Conservation (phyloP, 2,888 invertebrate species). For the Scelioninae gen. 2 region DNA sequence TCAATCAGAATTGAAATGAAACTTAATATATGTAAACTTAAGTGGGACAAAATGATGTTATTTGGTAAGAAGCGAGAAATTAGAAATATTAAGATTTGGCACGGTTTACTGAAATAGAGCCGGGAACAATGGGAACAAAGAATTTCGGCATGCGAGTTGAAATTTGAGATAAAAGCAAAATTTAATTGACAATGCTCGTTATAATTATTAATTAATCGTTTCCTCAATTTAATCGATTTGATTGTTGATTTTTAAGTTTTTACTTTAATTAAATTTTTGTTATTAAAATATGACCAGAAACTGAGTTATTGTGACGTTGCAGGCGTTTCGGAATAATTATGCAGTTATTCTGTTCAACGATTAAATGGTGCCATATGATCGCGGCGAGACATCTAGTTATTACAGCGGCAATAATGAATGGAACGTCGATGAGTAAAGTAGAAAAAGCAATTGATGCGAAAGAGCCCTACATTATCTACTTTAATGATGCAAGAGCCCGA, state of each 20-base stretch:
- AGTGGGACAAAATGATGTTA: slow-evolving; percentile 11
- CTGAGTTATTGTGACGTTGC: slow-evolving; percentile 16
- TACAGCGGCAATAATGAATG: slow-evolving; percentile 20
- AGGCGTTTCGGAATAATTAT: slow-evolving; percentile 10
- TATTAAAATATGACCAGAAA: not conserved
- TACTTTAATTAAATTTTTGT: not conserved
- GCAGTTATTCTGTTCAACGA: slow-evolving; percentile 18
- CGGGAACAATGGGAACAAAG: slow-evolving; percentile 28
- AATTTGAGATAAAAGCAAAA: slow-evolving; percentile 10
- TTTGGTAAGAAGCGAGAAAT: slow-evolving; percentile 18
- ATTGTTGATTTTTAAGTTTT: not conserved
- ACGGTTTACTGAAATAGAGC: slow-evolving; percentile 20
- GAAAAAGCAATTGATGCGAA: slow-evolving; percentile 26
- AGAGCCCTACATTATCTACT: slow-evolving; percentile 45
- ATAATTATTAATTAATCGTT: not conserved
- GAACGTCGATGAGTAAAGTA: slow-evolving; percentile 7
- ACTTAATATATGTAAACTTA: not conserved
- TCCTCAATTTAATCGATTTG: not conserved
- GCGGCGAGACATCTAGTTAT: slow-evolving; percentile 45
- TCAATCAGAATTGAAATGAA: too few species aligned
- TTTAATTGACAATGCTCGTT: not conserved
- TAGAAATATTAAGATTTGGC: slow-evolving; percentile 21
- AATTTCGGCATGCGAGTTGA: not conserved
- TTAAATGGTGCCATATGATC: slow-evolving; percentile 12
- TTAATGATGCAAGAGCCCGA: slow-evolving; percentile 35